phyloP scores from a whole-genome alignment of 2,797 vertebrate genomes.

The Semaprochilodus insignis region DNA sequence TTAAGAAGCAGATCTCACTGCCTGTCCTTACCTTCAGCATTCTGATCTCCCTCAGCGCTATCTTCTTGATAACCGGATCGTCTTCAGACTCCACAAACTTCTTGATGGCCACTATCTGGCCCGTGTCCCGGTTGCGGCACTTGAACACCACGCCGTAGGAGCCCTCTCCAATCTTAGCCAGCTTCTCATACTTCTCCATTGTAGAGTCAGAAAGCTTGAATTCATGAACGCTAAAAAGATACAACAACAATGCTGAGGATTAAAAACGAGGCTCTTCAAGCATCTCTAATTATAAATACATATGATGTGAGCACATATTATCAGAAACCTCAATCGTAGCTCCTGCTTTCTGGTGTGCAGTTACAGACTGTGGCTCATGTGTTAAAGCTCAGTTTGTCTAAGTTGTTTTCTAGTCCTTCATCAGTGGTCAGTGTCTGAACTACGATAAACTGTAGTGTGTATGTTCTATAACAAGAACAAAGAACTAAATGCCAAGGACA shows the following conservation, averaged over 20 bases:
- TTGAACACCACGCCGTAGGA: slow-evolving; percentile 92
- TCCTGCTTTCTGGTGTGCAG: too few relatives aligned
- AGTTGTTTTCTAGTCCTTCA: too few relatives aligned
- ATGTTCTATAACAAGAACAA: too few relatives aligned
- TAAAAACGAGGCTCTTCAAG: neutral
- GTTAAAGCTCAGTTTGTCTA: too few relatives aligned
- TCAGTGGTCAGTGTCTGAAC: too few relatives aligned
- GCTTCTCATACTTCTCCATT: slow-evolving; percentile 92
- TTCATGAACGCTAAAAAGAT: slow-evolving; percentile 35
- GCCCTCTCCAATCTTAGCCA: slow-evolving; percentile 89
- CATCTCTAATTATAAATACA: neutral
- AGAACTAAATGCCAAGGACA: too few relatives aligned
- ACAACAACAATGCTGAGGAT: neutral
- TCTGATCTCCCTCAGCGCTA: slow-evolving; percentile 86
- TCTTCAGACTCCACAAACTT: slow-evolving; percentile 91
- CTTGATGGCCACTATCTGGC: slow-evolving; percentile 90
- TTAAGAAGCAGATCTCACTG: too few relatives aligned
- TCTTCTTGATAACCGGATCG: slow-evolving; percentile 89
- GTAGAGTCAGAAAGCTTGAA: slow-evolving; percentile 2
- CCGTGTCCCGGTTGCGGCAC: slow-evolving; percentile 85
- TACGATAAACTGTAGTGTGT: too few relatives aligned
- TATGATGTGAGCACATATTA: too few relatives aligned
- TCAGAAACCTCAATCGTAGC: too few relatives aligned
- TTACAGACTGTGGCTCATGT: too few relatives aligned
- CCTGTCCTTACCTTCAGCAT: slow-evolving; percentile 85